These are phyloP conservation scores for Diarsia rubi DNA, from an alignment of 2,888 invertebrate genomes.

Conservation along the genomic window DNA sequence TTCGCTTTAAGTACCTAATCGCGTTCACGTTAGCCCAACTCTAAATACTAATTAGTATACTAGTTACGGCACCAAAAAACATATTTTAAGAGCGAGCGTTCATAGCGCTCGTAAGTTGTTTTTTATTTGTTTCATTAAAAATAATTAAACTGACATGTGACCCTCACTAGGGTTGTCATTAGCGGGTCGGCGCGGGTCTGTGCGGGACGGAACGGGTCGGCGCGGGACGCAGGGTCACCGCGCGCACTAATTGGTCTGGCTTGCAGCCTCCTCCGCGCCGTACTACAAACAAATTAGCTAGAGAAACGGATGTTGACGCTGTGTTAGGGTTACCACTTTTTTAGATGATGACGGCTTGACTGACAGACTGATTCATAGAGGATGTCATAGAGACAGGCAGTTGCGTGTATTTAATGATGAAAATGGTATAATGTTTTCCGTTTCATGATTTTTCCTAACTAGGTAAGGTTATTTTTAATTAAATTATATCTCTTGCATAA, in stretches of 20 bases:
- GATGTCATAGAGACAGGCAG: slow-evolving; percentile 27
- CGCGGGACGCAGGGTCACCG: slow-evolving; percentile 72
- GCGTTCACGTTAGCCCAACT: slow-evolving; percentile 58
- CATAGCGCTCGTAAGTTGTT: slow-evolving; percentile 61
- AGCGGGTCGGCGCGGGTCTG: slow-evolving; percentile 71
- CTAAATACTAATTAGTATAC: slow-evolving; percentile 66
- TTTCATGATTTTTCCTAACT: not conserved
- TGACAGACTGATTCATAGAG: slow-evolving; percentile 42
- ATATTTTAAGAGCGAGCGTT: slow-evolving; percentile 61
- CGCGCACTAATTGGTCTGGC: slow-evolving; percentile 83
- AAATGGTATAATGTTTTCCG: slow-evolving; percentile 12
- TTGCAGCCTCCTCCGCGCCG: slow-evolving; percentile 75
- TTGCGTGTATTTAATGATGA: slow-evolving; percentile 25
- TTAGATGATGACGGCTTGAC: slow-evolving; percentile 46
- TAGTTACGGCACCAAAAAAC: slow-evolving; percentile 59
- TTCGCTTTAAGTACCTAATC: slow-evolving; percentile 63
- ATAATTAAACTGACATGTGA: slow-evolving; percentile 78
- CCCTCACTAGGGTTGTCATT: slow-evolving; percentile 75
- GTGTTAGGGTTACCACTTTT: slow-evolving; percentile 73
- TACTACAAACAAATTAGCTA: slow-evolving; percentile 85
- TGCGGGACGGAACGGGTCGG: slow-evolving; percentile 62
- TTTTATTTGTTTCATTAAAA: slow-evolving; percentile 75
- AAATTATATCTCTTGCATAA: not conserved
- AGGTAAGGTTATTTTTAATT: not conserved
- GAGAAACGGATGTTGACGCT: slow-evolving; percentile 78